These are phyloP conservation scores for Capreolus pygargus DNA, from an alignment of 2,113 vertebrate genomes.

Conservation along the genomic window DNA sequence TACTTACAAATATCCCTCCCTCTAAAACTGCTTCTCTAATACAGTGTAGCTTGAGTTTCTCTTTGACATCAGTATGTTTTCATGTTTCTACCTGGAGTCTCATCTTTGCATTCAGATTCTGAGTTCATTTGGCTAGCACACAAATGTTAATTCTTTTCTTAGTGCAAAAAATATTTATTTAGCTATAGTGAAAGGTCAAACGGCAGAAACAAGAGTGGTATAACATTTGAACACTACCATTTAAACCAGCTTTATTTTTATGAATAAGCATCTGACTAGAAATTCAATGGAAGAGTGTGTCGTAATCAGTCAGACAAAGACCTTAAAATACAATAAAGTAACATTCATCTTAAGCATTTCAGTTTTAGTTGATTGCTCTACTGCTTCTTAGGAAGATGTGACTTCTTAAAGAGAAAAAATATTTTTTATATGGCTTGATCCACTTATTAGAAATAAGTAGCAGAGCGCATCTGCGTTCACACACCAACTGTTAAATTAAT, in stretches of 20 bases:
- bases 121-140: not conserved
- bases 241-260: slow-evolving; percentile 46
- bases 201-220: not conserved
- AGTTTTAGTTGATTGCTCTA: not conserved
- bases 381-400: not conserved
- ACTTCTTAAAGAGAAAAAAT: not conserved
- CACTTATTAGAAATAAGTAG: slow-evolving; percentile 58
- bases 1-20: not conserved
- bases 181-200: slow-evolving; percentile 50
- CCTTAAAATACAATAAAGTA: slow-evolving; percentile 47
- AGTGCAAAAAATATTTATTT: slow-evolving; percentile 47
- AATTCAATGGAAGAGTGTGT: not conserved
- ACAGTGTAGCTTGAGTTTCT: not conserved
- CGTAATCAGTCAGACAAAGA: not conserved
- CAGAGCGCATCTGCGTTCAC: slow-evolving; percentile 39
- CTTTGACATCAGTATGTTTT: not conserved
- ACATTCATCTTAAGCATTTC: slow-evolving; percentile 19
- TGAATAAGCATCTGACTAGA: slow-evolving; percentile 10
- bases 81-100: not conserved
- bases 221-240: slow-evolving; percentile 39
- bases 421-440: not conserved
- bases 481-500: slow-evolving; percentile 64
- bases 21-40: not conserved
- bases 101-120: not conserved
- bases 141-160: slow-evolving; percentile 44